A percentile compares a stretch with the other conserved stretches of the same genome.
Evolutionary conservation across 1,140 invertebrate genomes (phyloP).

Genomic region (Cyrtorhinus lividipennis): DNA sequence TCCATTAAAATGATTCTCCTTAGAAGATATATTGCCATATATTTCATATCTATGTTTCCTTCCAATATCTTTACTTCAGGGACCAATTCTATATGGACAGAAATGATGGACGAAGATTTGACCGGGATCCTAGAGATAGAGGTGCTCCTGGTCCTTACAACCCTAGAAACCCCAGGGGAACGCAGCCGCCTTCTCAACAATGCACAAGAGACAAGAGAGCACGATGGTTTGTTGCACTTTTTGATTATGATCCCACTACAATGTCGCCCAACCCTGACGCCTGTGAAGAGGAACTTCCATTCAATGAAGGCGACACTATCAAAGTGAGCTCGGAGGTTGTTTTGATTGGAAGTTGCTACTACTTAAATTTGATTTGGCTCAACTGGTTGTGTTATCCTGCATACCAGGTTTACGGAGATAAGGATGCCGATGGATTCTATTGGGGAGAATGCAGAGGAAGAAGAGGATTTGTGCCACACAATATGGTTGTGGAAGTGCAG

Average conservation of each 20-base stretch:
- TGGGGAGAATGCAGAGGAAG: constrained; percentile 85
- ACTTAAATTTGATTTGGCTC: too few species aligned
- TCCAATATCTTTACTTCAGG: constrained; percentile 20
- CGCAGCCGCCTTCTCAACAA: constrained; percentile 31
- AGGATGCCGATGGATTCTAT: constrained; percentile 96
- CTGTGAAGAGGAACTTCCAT: constrained; percentile 91
- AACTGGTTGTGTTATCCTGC: not conserved
- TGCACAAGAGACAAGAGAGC: constrained; percentile 45
- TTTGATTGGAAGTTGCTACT: not conserved
- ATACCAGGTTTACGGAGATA: constrained; percentile 81
- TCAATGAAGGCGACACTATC: constrained; percentile 91
- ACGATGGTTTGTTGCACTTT: constrained; percentile 84
- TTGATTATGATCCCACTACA: constrained; percentile 90
- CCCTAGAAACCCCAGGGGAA: constrained; percentile 25
- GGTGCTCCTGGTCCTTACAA: constrained; percentile 29
- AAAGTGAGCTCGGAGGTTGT: constrained; percentile 52
- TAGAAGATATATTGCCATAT: too few species aligned
- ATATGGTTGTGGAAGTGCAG: constrained; percentile 94
- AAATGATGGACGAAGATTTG: constrained; percentile 15
- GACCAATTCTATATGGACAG: constrained; percentile 23
- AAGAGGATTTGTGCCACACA: constrained; percentile 89
- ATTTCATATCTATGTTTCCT: too few species aligned
- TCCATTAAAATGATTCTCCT: too few species aligned
- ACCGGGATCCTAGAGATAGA: constrained; percentile 19
- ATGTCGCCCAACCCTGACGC: constrained; percentile 99